Evolutionary conservation across 1,140 invertebrate species (phyloP).

Genomic region (Acromyrmex heyeri): DNA sequence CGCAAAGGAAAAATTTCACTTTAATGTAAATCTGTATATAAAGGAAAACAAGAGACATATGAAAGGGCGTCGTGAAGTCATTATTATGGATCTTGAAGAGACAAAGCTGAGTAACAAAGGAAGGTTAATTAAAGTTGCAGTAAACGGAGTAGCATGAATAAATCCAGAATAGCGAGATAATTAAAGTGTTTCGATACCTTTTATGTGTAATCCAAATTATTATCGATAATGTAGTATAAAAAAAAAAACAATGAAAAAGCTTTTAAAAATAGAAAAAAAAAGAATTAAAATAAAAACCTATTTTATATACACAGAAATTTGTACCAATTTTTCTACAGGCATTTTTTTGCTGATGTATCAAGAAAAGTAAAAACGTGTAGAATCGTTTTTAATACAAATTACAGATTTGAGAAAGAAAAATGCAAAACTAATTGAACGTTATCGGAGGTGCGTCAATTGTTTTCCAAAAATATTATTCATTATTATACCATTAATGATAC

Average conservation of each 20-base stretch:
- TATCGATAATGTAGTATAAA: neutral
- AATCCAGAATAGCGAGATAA: slow-evolving; percentile 6
- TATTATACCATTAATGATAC: neutral
- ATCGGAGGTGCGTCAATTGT: neutral
- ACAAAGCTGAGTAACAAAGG: slow-evolving; percentile 32
- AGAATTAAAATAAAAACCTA: neutral
- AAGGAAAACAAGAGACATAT: neutral
- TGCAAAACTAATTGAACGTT: neutral
- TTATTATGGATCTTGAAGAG: slow-evolving; percentile 42
- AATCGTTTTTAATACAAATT: neutral
- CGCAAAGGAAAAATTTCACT: slow-evolving; percentile 2
- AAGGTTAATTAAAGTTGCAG: slow-evolving; percentile 6
- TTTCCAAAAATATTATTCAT: neutral
- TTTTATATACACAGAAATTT: neutral
- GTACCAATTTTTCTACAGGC: neutral
- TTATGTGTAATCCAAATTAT: neutral
- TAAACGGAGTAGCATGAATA: neutral
- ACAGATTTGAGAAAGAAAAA: neutral
- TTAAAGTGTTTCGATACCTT: neutral
- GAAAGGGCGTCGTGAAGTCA: neutral
- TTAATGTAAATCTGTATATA: slow-evolving; percentile 45
- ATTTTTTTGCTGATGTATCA: too few species aligned
- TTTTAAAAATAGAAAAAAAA: neutral
- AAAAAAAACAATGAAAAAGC: neutral
- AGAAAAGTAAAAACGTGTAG: neutral